Conservation (phyloP, 2,113 vertebrate species). For the Triplophysa tibetana region DNA sequence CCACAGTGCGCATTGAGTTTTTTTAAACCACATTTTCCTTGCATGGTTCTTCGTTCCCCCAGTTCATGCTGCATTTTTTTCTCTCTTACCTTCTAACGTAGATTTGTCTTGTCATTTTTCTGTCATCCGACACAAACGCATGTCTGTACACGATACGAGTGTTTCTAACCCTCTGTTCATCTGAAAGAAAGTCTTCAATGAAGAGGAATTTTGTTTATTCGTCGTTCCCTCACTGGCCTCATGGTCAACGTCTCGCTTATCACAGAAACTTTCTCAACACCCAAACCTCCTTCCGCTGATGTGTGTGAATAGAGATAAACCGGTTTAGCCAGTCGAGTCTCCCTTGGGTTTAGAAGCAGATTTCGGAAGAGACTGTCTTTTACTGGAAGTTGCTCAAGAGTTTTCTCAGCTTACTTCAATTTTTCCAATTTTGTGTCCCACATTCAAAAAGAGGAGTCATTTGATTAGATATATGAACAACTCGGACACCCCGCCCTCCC, state of each 20-base stretch:
- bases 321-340: constrained; percentile 45
- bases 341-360: background rate
- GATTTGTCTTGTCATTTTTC: background rate
- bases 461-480: background rate
- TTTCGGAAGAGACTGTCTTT: constrained; percentile 30
- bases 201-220: constrained; percentile 5
- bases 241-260: constrained; percentile 36
- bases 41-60: constrained; percentile 26
- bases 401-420: background rate
- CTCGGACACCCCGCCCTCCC: background rate
- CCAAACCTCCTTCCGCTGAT: constrained; percentile 32
- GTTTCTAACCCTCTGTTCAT: constrained; percentile 3
- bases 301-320: constrained; percentile 40
- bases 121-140: background rate
- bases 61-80: background rate
- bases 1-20: background rate
- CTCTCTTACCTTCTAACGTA: background rate
- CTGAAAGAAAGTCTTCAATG: background rate
- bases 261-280: constrained; percentile 37
- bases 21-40: background rate
- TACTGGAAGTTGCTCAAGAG: constrained; percentile 44
- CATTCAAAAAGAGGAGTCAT: background rate
- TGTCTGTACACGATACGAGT: background rate
- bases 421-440: background rate
- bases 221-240: background rate